These are phyloP conservation scores for Macrosteles quadrilineatus DNA, from an alignment of 1,140 invertebrate species.

Conservation along the genomic window DNA sequence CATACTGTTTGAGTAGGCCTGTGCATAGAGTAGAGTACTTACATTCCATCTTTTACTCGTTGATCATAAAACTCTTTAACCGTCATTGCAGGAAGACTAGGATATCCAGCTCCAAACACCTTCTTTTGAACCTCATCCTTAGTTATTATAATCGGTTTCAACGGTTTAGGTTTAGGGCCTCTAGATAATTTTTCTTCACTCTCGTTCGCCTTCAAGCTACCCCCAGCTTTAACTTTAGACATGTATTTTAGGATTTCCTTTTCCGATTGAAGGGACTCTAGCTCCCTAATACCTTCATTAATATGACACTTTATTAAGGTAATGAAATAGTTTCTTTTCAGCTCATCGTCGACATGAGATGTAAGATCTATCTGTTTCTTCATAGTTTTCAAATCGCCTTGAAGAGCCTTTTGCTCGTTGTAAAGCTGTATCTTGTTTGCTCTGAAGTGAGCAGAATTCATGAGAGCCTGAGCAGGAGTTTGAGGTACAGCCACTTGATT, in stretches of 20 bases:
- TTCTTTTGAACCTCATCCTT: conserved; percentile 86
- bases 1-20: no score
- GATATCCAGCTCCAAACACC: conserved; percentile 94
- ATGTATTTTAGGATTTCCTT: conserved; percentile 74
- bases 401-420: conserved; percentile 76
- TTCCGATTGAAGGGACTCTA: conserved; percentile 70
- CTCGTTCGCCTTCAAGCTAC: conserved; percentile 28
- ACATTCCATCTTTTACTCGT: conserved; percentile 77
- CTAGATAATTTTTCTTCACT: conserved; percentile 37
- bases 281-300: conserved; percentile 73
- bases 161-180: conserved; percentile 49
- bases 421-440: conserved; percentile 79
- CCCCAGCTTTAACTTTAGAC: conserved; percentile 54
- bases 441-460: conserved; percentile 49
- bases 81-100: conserved; percentile 85
- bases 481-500: conserved; percentile 12
- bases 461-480: conserved; percentile 37
- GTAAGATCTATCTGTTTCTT: conserved; percentile 54
- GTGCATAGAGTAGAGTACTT: no score
- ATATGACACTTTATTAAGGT: conserved; percentile 76
- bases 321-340: conserved; percentile 79
- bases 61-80: conserved; percentile 96
- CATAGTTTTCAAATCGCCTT: conserved; percentile 66
- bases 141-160: conserved; percentile 94
- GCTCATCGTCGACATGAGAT: conserved; percentile 74